Percentiles rank a stretch among this genome's conserved stretches.
Conservation (phyloP, 2,888 invertebrate species). For the Anticlea derivata region DNA sequence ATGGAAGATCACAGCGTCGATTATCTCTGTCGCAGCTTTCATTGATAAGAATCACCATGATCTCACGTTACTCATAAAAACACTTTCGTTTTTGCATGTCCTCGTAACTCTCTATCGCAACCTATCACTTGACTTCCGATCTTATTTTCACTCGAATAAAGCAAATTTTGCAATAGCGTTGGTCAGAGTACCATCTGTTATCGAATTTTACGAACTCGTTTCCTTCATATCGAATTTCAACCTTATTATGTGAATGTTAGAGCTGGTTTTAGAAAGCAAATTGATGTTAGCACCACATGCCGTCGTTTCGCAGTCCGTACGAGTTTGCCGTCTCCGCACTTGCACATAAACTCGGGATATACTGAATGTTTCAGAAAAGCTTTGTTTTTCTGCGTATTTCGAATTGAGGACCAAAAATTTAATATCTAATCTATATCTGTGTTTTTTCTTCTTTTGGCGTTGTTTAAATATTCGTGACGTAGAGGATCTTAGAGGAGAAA, state of each 20-base stretch:
- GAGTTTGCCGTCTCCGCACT: slow-evolving; percentile 6
- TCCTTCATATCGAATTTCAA: not conserved
- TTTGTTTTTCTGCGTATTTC: slow-evolving; percentile 1
- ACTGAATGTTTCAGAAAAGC: slow-evolving; percentile 2
- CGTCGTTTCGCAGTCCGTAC: slow-evolving; percentile 13
- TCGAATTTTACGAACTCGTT: not conserved
- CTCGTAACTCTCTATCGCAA: not conserved
- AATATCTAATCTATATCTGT: too few species aligned
- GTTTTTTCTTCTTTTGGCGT: too few species aligned
- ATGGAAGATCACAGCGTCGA: not conserved
- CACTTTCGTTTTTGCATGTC: slow-evolving; percentile 3
- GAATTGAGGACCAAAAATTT: too few species aligned
- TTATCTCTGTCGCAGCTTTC: not conserved
- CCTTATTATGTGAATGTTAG: not conserved
- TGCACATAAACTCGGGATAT: slow-evolving; percentile 9
- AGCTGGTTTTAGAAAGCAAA: not conserved
- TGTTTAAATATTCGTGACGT: too few species aligned
- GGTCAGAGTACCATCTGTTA: not conserved
- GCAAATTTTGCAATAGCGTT: not conserved
- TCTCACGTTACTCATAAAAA: slow-evolving; percentile 13
- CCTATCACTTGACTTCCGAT: not conserved
- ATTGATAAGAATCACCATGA: slow-evolving; percentile 12
- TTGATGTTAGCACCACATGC: slow-evolving; percentile 9
- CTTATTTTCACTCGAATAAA: not conserved
- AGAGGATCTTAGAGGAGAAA: too few species aligned